Conservation (phyloP, 2,797 vertebrate genomes). For the Leptodactylus fallax region DNA sequence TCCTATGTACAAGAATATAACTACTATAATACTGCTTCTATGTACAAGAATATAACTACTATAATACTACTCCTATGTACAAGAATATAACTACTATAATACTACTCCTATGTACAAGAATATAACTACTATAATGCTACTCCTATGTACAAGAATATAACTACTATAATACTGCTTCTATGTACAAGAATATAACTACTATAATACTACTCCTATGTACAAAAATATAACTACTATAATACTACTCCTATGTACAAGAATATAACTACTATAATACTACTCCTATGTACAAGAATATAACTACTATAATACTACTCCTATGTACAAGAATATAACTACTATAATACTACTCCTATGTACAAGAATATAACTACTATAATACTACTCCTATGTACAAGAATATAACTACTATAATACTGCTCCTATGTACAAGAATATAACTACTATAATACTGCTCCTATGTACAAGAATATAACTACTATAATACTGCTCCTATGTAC, state of each 20-base stretch:
- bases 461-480: slow-evolving; percentile 8
- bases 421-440: slow-evolving; percentile 16
- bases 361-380: slow-evolving; percentile 19
- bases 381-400: slow-evolving; percentile 11
- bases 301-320: slow-evolving; percentile 14
- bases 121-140: neutral
- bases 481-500: neutral
- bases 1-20: no score
- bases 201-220: neutral
- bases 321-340: neutral
- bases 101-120: neutral
- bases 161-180: neutral
- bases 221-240: slow-evolving; percentile 7
- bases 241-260: neutral
- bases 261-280: no score
- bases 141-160: neutral
- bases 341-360: neutral
- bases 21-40: no score
- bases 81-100: neutral
- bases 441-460: slow-evolving; percentile 2
- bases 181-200: slow-evolving; percentile 1
- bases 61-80: neutral
- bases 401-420: slow-evolving; percentile 15
- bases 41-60: no score
- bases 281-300: neutral